A percentile compares a stretch with the other conserved stretches of the same genome.
Conservation (phyloP, 1,140 invertebrate species). For the Drosophila arizonae region DNA sequence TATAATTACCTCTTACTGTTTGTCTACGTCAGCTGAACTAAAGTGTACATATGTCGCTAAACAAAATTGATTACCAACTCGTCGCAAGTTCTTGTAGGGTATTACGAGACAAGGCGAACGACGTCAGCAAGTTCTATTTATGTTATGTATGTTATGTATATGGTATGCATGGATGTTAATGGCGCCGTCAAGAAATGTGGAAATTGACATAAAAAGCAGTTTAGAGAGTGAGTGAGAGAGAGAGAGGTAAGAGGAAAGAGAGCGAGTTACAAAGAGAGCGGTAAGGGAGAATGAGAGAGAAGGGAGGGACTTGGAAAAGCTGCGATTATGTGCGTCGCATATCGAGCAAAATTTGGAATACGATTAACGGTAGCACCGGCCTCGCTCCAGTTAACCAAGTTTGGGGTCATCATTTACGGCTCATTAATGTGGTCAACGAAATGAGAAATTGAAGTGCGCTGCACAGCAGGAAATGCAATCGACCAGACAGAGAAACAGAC, state of each 20-base stretch:
- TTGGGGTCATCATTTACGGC: slow-evolving; percentile 67
- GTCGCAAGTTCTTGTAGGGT: no score
- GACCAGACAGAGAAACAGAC: neutral
- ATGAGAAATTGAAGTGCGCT: slow-evolving; percentile 62
- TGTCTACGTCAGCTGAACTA: no score
- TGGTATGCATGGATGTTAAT: slow-evolving; percentile 35
- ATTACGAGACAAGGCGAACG: no score
- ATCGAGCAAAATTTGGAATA: slow-evolving; percentile 3
- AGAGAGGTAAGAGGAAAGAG: no score
- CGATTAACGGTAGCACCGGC: slow-evolving; percentile 35
- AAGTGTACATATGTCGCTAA: no score
- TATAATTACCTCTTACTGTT: no score
- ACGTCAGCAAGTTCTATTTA: neutral
- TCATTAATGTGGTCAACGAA: slow-evolving; percentile 66
- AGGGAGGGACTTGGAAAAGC: neutral
- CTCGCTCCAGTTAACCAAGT: slow-evolving; percentile 59
- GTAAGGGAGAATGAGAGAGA: no score
- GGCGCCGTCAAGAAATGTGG: slow-evolving; percentile 44
- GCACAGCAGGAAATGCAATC: slow-evolving; percentile 41
- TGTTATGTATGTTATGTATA: neutral
- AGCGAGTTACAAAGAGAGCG: no score
- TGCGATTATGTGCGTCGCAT: neutral
- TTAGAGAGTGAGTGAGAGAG: neutral
- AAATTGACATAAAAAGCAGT: slow-evolving; percentile 33
- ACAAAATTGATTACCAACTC: no score